Conservation (phyloP, 2,888 invertebrate genomes). For the Caprella mutica region DNA sequence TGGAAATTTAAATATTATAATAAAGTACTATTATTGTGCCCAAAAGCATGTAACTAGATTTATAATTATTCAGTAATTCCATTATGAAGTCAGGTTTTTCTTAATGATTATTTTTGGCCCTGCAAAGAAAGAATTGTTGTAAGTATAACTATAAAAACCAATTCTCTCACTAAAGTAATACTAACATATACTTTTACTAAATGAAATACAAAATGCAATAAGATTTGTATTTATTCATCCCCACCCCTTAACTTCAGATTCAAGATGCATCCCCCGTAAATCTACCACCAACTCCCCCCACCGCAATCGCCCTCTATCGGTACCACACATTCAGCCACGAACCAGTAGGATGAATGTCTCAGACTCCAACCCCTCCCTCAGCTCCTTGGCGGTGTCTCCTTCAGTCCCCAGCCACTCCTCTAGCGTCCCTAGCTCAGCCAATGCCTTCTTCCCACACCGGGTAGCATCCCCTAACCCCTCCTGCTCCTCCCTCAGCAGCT, state of each 20-base stretch:
- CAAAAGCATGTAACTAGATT: no score
- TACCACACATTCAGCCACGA: not conserved
- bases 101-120: no score
- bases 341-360: not conserved
- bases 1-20: no score
- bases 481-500: conserved; percentile 2
- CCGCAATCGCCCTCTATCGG: not conserved
- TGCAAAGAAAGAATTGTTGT: no score
- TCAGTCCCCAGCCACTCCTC: not conserved
- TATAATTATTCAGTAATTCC: no score
- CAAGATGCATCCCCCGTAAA: not conserved
- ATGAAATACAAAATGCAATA: no score
- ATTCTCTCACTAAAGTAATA: no score
- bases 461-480: not conserved
- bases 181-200: no score
- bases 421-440: not conserved
- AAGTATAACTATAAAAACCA: no score
- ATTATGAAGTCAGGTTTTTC: no score
- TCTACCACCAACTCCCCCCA: not conserved
- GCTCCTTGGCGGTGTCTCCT: not conserved
- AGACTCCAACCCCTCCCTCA: not conserved
- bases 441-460: not conserved
- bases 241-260: not conserved
- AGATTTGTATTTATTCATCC: not conserved
- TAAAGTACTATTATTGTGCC: no score